Percentiles rank a stretch among this genome's conserved stretches.
Evolutionary conservation across 1,140 invertebrate species (phyloP).

Genomic region (Lasioglossum albipes): DNA sequence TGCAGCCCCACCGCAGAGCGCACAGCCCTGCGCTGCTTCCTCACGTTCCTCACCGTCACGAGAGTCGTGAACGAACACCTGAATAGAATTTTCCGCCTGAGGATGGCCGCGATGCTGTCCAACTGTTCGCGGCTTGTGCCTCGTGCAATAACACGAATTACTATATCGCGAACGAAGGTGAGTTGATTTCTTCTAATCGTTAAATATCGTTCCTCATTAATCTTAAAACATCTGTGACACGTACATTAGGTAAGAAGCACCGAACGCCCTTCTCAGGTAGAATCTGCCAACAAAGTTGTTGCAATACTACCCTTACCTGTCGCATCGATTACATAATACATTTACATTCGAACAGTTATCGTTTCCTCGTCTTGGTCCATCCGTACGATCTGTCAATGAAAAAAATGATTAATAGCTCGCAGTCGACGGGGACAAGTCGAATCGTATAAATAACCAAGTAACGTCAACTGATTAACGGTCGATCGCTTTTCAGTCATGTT

Average conservation of each 20-base stretch:
- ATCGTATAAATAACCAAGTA: not conserved
- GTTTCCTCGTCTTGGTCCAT: not conserved
- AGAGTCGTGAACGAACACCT: conserved; percentile 38
- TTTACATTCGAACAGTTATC: not conserved
- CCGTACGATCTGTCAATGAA: conserved; percentile 13
- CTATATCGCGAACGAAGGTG: conserved; percentile 74
- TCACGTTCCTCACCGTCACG: not conserved
- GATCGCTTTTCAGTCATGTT: not conserved
- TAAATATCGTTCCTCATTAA: not conserved
- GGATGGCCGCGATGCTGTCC: conserved; percentile 77
- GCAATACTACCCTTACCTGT: conserved; percentile 13
- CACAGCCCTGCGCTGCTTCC: conserved; percentile 21
- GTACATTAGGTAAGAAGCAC: conserved; percentile 9
- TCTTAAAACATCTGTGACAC: conserved; percentile 4
- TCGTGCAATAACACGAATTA: conserved; percentile 72
- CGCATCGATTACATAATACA: conserved; percentile 50
- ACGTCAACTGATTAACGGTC: not conserved
- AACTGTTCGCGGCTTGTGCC: conserved; percentile 76
- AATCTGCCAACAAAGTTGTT: not conserved
- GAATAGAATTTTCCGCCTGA: conserved; percentile 56
- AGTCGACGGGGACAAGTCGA: not conserved
- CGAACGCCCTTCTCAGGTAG: conserved; percentile 36
- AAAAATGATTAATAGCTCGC: not conserved
- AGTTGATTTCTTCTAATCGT: not conserved
- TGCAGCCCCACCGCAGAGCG: not conserved